Conservation (phyloP, 2,797 vertebrate genomes). For the Pelochelys cantorii region DNA sequence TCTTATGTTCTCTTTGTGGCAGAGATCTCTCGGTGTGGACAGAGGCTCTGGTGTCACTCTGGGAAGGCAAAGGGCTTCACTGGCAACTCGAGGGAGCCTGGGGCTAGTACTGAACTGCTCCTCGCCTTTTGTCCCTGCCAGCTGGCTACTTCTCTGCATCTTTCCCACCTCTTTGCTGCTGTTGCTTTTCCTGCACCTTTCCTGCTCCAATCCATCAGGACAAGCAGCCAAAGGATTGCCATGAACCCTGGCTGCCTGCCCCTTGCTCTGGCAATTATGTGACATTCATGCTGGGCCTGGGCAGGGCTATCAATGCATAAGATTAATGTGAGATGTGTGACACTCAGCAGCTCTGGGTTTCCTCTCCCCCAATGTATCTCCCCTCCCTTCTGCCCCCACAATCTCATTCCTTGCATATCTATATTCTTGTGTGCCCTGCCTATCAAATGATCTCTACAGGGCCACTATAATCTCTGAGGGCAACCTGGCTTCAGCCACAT, state of each 20-base stretch:
- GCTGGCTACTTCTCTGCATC: neutral
- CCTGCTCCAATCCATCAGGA: neutral
- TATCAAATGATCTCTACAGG: neutral
- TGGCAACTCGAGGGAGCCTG: neutral
- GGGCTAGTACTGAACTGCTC: neutral
- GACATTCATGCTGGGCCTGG: neutral
- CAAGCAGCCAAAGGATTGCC: neutral
- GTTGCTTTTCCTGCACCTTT: neutral
- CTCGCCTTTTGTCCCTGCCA: too few species aligned
- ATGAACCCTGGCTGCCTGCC: neutral
- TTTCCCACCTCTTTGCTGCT: neutral
- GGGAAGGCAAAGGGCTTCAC: neutral
- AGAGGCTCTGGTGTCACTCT: neutral
- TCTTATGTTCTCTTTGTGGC: neutral
- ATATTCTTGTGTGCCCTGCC: neutral
- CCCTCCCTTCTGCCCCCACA: neutral
- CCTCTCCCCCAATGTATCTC: neutral
- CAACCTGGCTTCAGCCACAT: rapidly evolving
- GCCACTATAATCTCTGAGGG: rapidly evolving
- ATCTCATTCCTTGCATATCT: neutral
- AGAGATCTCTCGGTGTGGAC: neutral
- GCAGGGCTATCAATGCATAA: neutral
- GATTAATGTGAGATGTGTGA: neutral
- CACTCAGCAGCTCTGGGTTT: neutral
- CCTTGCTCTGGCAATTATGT: neutral